These are phyloP conservation scores for Mizuhopecten yessoensis DNA, from an alignment of 1,140 invertebrate genomes.

Conservation along the genomic window DNA sequence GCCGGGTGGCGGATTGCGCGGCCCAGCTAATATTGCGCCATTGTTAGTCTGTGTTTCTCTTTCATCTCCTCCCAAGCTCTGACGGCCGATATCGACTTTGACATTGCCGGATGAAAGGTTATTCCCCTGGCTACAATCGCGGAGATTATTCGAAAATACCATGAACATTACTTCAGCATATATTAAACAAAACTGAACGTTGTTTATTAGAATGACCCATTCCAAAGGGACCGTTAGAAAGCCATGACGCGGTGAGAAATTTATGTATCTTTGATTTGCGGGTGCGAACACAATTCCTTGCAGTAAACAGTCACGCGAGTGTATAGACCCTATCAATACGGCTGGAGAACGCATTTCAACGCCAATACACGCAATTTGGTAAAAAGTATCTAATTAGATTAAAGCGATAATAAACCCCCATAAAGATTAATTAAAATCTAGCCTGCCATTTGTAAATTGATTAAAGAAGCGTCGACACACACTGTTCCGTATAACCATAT, in stretches of 20 bases:
- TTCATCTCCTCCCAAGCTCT: not conserved
- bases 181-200: slow-evolving; percentile 21
- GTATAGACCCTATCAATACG: not conserved
- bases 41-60: not conserved
- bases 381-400: slow-evolving; percentile 22
- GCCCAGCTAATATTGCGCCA: slow-evolving; percentile 23
- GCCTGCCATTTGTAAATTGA: not conserved
- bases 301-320: not conserved
- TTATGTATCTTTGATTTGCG: slow-evolving; percentile 39
- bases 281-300: slow-evolving; percentile 31
- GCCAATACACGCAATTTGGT: slow-evolving; percentile 16
- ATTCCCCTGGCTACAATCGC: not conserved
- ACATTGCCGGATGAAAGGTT: not conserved
- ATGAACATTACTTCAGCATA: not conserved
- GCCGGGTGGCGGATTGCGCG: not conserved
- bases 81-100: not conserved
- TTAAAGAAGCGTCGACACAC: not conserved
- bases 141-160: slow-evolving; percentile 38
- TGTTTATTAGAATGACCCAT: not conserved
- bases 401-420: not conserved
- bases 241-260: slow-evolving; percentile 27
- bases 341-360: not conserved
- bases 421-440: slow-evolving; percentile 36
- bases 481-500: not conserved
- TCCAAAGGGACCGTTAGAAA: slow-evolving; percentile 37